Base-by-base conservation (phyloP, 2,113 vertebrate genomes). In the Lucifuga dentata region DNA sequence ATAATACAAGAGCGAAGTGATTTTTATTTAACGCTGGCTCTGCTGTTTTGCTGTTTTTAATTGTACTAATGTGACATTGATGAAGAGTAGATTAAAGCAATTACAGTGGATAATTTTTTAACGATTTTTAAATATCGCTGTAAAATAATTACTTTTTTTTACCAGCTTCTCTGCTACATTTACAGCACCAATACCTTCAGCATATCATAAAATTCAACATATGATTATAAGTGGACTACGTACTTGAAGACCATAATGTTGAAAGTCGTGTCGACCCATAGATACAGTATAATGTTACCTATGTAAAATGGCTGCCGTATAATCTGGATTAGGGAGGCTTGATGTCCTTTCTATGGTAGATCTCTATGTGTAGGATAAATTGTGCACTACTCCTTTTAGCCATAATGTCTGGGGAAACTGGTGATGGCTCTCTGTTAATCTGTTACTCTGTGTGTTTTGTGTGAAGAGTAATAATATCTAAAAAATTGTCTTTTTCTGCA, bases 221-320 rank as follows among this genome's bases (percentile, higher is more conserved):
- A 85, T 92, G 90, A 94, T 93, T 89, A 93, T 91, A 91, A 92
- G 84, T 94, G 92, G 87, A 85, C 87, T 84, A 81, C 85, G 66
- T 88, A 79, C 77, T 95, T 94, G 93, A 95, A 62, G 45, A 74
- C 53, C 43, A 69, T 77, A 67, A 80, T 46, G 60, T 67, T 9
- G 55, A 78, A 68, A 68, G 59, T 45, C 71, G 57, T 44, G 72
- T 83, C 83, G 67, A 73, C 50, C 45, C 67, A 58, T 76, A 76
- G 59, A 68, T 80, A 7, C 26, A 29, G 26, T 29, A 56, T 60
- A 79, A 70, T 56, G 60, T 68, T 52, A 84, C 76, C 68, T 51
- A 72, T 86, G 58, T 86, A 67, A 70, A 78, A 73, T 64, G 82
- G 82, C 82, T 86, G 84, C 81, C 77, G 78, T 87, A 85, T 81